Conservation (phyloP, 1,140 invertebrate species). For the Rhopalosiphum padi region DNA sequence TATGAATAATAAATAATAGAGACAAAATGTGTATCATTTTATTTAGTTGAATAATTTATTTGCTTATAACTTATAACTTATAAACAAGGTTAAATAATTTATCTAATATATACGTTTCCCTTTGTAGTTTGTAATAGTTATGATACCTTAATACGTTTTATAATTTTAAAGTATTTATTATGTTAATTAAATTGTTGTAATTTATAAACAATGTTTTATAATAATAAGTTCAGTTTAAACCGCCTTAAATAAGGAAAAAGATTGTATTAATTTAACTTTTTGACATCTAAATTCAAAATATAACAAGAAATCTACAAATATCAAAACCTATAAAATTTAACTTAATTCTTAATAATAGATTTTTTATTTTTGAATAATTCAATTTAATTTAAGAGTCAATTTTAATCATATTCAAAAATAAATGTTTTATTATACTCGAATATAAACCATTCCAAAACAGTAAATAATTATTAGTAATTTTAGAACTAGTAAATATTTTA, state of each 20-base stretch:
- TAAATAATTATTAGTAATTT: too few relatives aligned
- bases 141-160: neutral
- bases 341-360: neutral
- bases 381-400: neutral
- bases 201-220: neutral
- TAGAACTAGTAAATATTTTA: too few relatives aligned
- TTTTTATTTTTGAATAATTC: neutral
- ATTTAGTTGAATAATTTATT: neutral
- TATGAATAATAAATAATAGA: neutral
- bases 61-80: neutral
- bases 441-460: neutral
- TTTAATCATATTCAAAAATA: neutral
- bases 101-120: neutral
- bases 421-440: neutral
- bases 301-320: neutral
- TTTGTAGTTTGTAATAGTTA: neutral
- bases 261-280: neutral
- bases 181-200: neutral
- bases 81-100: neutral
- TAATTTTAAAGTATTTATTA: slow-evolving; percentile 1
- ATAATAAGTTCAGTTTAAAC: neutral
- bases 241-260: neutral
- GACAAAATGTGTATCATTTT: neutral
- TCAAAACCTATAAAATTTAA: neutral
- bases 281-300: neutral